Conservation (phyloP, 2,888 invertebrate species). For the Catocala sponsa region DNA sequence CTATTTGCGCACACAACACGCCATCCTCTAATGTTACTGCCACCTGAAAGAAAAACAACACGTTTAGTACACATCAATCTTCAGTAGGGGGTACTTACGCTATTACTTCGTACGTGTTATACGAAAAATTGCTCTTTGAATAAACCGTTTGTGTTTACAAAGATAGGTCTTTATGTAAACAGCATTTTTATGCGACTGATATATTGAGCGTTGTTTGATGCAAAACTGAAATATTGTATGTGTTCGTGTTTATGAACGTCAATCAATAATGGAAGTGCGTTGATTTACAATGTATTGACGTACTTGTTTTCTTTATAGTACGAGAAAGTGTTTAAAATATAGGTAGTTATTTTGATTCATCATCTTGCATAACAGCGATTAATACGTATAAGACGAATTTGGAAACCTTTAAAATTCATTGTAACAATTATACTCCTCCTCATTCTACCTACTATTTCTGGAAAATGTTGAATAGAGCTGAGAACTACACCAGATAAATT, state of each 20-base stretch:
- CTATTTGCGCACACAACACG: conserved; percentile 75
- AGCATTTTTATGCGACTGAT: conserved; percentile 31
- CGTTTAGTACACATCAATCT: conserved; percentile 32
- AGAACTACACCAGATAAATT: conserved; percentile 44
- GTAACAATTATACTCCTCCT: too few relatives aligned
- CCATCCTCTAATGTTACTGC: conserved; percentile 76
- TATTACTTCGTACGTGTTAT: conserved; percentile 36
- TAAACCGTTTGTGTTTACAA: conserved; percentile 45
- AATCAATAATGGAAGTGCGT: conserved; percentile 5
- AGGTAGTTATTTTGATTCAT: too few relatives aligned
- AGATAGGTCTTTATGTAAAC: conserved; percentile 41
- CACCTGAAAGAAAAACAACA: conserved; percentile 69
- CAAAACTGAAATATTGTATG: conserved; percentile 12
- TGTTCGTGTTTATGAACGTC: conserved; percentile 23
- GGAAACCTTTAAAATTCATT: conserved; percentile 31
- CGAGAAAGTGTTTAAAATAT: too few relatives aligned
- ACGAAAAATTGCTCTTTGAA: conserved; percentile 41
- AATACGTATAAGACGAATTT: conserved; percentile 12
- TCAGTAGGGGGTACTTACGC: conserved; percentile 26
- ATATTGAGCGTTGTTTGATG: conserved; percentile 28
- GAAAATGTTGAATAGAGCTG: conserved; percentile 29
- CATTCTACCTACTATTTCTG: conserved; percentile 21
- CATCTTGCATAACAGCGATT: neutral
- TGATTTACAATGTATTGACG: conserved; percentile 2
- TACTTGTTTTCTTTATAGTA: neutral